Base-by-base conservation (phyloP, 2,113 vertebrate genomes). In the Quiscalus mexicanus region DNA sequence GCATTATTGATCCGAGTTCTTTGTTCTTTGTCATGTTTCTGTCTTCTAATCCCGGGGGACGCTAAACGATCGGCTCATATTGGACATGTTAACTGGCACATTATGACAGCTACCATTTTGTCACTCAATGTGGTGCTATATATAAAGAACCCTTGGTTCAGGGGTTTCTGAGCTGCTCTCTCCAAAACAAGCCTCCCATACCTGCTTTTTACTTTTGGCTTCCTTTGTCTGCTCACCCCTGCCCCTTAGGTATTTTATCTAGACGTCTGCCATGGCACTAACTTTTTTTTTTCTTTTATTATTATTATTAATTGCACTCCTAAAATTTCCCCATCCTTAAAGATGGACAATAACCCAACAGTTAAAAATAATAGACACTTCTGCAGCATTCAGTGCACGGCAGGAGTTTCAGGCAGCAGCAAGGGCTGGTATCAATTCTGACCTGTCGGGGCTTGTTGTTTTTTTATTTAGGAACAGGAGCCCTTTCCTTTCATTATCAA, bases 1-100 rank as follows among this genome's bases (percentile, higher is more conserved):
- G 99, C 98, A 96, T 98, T 99, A 99, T 99, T 98, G 99, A 99
- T 99, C 99, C 96, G 49, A 96, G 97, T 98, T 97, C 98, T 98
- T 98, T 99, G 97, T 98, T 98, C 98, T 98, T 98, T 98, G 98
- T 98, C 98, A 98, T 98, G 98, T 98, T 98, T 98, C 98, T 98
- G 98, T 98, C 98, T 98, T 98, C 98, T 98, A 97, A 98, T 98
- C 97, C 97, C 97, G 62, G 93, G 97, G 97, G 98, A 98, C 95
- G 96, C 97, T 96, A 97, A 97, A 97, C 95, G 90, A 98, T 97
- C 97, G 93, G 98, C 98, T 98, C 77, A 90, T 98, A 98, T 98
- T 98, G 97, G 98, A 98, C 98, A 97, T 97, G 98, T 98, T 98
- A 98, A 98, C 96, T 97, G 97, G 97, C 96, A 97, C 97, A 98